Evolutionary conservation across 2,888 invertebrate genomes (phyloP).

Genomic region (Oligia strigilis): DNA sequence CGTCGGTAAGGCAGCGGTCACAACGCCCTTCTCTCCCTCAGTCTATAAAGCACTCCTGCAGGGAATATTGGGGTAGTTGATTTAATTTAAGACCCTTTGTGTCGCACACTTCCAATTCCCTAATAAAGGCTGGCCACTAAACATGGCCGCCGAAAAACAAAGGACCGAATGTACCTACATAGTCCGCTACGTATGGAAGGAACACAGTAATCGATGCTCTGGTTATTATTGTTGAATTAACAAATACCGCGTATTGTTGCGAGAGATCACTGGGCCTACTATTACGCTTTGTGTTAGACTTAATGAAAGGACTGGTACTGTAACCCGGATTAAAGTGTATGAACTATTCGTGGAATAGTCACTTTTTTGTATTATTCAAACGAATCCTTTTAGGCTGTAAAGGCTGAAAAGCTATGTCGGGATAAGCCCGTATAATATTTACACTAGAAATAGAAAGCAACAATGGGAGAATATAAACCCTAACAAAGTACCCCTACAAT

Average conservation of each 20-base stretch:
- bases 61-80: conserved; percentile 84
- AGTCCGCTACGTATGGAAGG: conserved; percentile 46
- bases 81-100: conserved; percentile 88
- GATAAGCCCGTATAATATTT: not conserved
- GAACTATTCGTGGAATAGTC: conserved; percentile 1
- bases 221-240: conserved; percentile 80
- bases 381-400: not conserved
- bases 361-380: conserved; percentile 21
- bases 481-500: conserved; percentile 26
- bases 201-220: conserved; percentile 72
- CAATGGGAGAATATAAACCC: conserved; percentile 60
- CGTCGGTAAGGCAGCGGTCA: conserved; percentile 64
- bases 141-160: conserved; percentile 81
- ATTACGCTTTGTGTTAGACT: conserved; percentile 66
- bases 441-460: conserved; percentile 26
- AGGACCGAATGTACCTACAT: conserved; percentile 68
- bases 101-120: conserved; percentile 84
- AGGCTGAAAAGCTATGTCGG: conserved; percentile 7
- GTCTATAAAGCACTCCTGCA: conserved; percentile 78
- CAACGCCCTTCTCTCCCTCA: conserved; percentile 70
- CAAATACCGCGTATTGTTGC: conserved; percentile 73
- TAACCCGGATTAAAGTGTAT: not conserved
- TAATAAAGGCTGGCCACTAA: conserved; percentile 82
- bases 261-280: conserved; percentile 65
- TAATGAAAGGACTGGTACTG: conserved; percentile 60